A percentile compares a stretch with the other conserved stretches of the same genome.
phyloP scores from a whole-genome alignment of 2,888 invertebrate genomes.

The Patella ulyssiponensis region DNA sequence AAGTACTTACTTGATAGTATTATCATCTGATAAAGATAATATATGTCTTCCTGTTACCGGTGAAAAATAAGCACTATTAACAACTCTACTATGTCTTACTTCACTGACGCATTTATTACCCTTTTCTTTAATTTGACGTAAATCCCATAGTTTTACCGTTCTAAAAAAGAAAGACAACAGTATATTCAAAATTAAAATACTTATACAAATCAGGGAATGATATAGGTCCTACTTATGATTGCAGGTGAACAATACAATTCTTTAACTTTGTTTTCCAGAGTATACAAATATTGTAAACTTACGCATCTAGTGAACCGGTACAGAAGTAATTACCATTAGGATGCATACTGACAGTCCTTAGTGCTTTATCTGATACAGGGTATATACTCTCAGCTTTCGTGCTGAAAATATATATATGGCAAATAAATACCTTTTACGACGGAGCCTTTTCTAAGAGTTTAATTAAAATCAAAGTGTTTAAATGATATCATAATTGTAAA shows the following conservation, averaged over 20 bases:
- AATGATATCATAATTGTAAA: no score
- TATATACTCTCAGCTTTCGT: slow-evolving; percentile 47
- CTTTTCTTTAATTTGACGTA: slow-evolving; percentile 58
- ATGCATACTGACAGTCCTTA: slow-evolving; percentile 70
- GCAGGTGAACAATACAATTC: not conserved
- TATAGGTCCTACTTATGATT: not conserved
- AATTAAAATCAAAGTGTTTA: no score
- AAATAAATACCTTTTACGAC: no score
- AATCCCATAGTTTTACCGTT: slow-evolving; percentile 69
- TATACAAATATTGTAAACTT: slow-evolving; percentile 33
- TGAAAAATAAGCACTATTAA: slow-evolving; percentile 73
- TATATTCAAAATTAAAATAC: not conserved
- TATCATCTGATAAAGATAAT: slow-evolving; percentile 70
- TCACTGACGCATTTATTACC: slow-evolving; percentile 50
- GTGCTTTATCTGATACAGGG: slow-evolving; percentile 44
- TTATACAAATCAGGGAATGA: not conserved
- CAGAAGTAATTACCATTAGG: slow-evolving; percentile 70
- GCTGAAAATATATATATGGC: slow-evolving; percentile 30
- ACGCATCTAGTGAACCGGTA: slow-evolving; percentile 69
- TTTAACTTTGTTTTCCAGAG: not conserved
- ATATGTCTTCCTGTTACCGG: slow-evolving; percentile 71
- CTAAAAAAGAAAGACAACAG: slow-evolving; percentile 45
- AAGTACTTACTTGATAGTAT: slow-evolving; percentile 63
- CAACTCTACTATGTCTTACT: slow-evolving; percentile 45
- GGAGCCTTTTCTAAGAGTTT: no score